Evolutionary conservation across 2,888 invertebrate species (phyloP), one percentile per base, ranked within the genome.

Genomic region (Amphipoea lucens): DNA sequence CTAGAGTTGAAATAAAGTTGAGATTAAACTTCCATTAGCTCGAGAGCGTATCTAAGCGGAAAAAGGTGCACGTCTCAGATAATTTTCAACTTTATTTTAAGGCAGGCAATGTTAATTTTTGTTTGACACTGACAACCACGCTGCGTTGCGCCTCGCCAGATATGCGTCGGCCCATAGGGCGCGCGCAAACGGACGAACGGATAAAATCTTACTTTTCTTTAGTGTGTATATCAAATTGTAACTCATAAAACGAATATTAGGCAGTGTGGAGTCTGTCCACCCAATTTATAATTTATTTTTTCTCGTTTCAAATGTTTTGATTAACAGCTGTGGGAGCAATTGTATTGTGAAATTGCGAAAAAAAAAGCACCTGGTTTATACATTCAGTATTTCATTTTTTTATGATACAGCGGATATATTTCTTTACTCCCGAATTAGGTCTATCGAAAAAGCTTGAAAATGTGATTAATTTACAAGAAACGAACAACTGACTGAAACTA

Each of bases 181-280:
- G 36, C 74, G 67, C 72, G 29, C 45, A 40, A 4, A 69, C 60
- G 42, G 9, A 48, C 65, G 48, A 62, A 20, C 70, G 3, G 3
- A 42, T 36, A 36, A 54, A 72, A 68, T n/a, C 4, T 83, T n/a
- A 45, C 14, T n/a, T 74, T 40, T 60, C 0, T 69, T 71, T 69
- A 84, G 83, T 84, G 83, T 84, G 84, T 84, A 84, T 84, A 84
- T 70, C 62, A 84, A 84, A 84, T 74, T 81, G 23, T 48, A 84
- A 84, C 29, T 62, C 4, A 84, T 42, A 36, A 84, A 84, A 84
- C 54, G 40, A 57, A 81, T 54, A 67, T 4, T 57, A 45, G 4
- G 17, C 20, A 40, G 23, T 12, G n/a, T 63, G 9, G 29, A 60
- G 29, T 63, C 6, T 40, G 29, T 14, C 20, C 74, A 42, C 4